Percentiles rank a stretch among this genome's conserved stretches.
These are phyloP conservation scores for Phlogophora meticulosa DNA, from an alignment of 2,888 invertebrate genomes.

Conservation along the genomic window DNA sequence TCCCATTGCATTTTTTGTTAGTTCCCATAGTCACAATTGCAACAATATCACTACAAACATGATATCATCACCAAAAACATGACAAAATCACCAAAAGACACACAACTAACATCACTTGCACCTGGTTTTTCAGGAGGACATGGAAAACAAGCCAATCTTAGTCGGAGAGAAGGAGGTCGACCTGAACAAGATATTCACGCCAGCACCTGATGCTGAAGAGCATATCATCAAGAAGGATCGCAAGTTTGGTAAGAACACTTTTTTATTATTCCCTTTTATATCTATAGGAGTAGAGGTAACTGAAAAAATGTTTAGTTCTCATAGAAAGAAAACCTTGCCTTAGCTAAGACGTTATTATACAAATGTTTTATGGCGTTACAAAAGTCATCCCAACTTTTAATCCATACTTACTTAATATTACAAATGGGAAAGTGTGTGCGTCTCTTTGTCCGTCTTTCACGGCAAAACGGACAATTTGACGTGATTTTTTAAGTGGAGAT, in stretches of 20 bases:
- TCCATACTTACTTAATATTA: too few relatives aligned
- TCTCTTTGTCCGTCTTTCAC: too few relatives aligned
- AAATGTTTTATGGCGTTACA: too few relatives aligned
- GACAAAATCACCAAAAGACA: neutral
- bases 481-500: too few relatives aligned
- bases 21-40: neutral
- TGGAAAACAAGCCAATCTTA: slow-evolving; percentile 90
- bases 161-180: slow-evolving; percentile 93
- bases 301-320: too few relatives aligned
- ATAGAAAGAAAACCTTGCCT: too few relatives aligned
- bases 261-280: neutral
- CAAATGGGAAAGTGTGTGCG: too few relatives aligned
- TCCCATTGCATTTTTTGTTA: too few relatives aligned
- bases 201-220: slow-evolving; percentile 95
- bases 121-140: slow-evolving; percentile 89
- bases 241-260: slow-evolving; percentile 86
- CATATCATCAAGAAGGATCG: slow-evolving; percentile 94
- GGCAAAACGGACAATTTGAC: too few relatives aligned
- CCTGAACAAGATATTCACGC: slow-evolving; percentile 96
- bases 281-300: neutral
- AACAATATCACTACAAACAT: neutral
- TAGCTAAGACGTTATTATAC: too few relatives aligned
- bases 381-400: too few relatives aligned
- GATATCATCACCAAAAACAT: neutral
- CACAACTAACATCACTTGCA: slow-evolving; percentile 4